Percentiles rank a stretch among this genome's conserved stretches.
Evolutionary conservation across 2,888 invertebrate genomes (phyloP).

Genomic region (Dastarcus helophoroides): DNA sequence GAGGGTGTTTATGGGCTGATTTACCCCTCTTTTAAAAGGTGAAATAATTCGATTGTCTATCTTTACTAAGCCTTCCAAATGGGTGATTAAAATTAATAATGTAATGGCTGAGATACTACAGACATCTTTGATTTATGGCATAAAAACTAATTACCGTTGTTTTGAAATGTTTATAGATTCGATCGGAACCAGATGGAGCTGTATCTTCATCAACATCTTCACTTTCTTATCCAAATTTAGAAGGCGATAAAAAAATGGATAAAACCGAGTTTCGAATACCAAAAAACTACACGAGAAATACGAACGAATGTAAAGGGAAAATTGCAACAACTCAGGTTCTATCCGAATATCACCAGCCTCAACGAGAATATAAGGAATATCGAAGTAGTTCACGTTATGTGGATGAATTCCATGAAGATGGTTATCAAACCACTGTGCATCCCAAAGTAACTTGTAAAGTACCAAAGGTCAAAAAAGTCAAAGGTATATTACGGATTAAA

Average conservation of each 20-base stretch:
- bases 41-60: too few species aligned
- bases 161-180: slow-evolving; percentile 42
- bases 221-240: slow-evolving; percentile 35
- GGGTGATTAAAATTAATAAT: too few species aligned
- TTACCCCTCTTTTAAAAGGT: too few species aligned
- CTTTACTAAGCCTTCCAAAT: too few species aligned
- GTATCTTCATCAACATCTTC: slow-evolving; percentile 46
- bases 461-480: slow-evolving; percentile 26
- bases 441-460: slow-evolving; percentile 49
- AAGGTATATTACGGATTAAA: slow-evolving; percentile 5
- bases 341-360: slow-evolving; percentile 43
- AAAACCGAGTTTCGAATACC: slow-evolving; percentile 14
- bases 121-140: too few species aligned
- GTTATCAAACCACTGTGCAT: slow-evolving; percentile 40
- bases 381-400: slow-evolving; percentile 27
- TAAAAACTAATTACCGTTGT: too few species aligned
- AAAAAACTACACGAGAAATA: slow-evolving; percentile 12
- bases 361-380: slow-evolving; percentile 43
- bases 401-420: slow-evolving; percentile 19
- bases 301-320: slow-evolving; percentile 38
- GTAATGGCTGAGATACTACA: too few species aligned
- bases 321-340: slow-evolving; percentile 44
- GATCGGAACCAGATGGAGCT: slow-evolving; percentile 65
- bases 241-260: slow-evolving; percentile 6
- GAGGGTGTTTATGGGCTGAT: too few species aligned